Base-by-base conservation (phyloP, 1,140 invertebrate species). In the Megathymus violae region DNA sequence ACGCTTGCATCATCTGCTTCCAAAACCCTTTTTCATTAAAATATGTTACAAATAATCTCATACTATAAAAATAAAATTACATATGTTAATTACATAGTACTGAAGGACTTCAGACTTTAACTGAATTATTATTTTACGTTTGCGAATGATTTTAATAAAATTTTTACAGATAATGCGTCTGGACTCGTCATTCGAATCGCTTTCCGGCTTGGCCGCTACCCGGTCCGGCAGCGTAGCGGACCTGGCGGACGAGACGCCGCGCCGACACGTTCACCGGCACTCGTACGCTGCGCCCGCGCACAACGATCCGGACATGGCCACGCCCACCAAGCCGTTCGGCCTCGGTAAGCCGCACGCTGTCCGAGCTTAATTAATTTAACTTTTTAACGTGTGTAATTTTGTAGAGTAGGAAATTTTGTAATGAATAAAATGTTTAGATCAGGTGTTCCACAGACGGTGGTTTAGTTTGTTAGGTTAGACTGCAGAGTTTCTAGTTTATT, bases 201-300 rank as follows among this genome's bases (percentile, higher is more conserved):
- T 96, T 58, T 83, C 92, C 11, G 94, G 94, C 27, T 67, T 86
- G 19, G 73, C 64, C 1, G 93, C 95, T 41, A 94, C 93, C 13
- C 94, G 96, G 11, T 97, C 96, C 34, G 96, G 96, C 85, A 97
- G 96, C 86, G 95, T 97, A 52, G 94, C 95, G 17, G 96, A 97
- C 91, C 89, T 97, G 1, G 96, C 95, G 50, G 94, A 93, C 64
- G 94, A 94, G 47, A 70, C 92, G 9, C 89, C 68, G 62, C 80
- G 78, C 16, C 87, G 82, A 43, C 5, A 62, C 58, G 78, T 31
- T 7, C 81, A 82, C 74, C 68, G 86, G 9, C 82, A 92, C 76
- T 89, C 91, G 73, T 90, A 89, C 76, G 76, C 93, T 43, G 92
- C 93, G 77, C 84, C 85, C 5, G 62, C 81, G 41, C 81, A 85